A percentile compares a stretch with the other conserved stretches of the same genome.
Evolutionary conservation across 2,113 vertebrate genomes (phyloP).

Genomic region (Megalops atlanticus): DNA sequence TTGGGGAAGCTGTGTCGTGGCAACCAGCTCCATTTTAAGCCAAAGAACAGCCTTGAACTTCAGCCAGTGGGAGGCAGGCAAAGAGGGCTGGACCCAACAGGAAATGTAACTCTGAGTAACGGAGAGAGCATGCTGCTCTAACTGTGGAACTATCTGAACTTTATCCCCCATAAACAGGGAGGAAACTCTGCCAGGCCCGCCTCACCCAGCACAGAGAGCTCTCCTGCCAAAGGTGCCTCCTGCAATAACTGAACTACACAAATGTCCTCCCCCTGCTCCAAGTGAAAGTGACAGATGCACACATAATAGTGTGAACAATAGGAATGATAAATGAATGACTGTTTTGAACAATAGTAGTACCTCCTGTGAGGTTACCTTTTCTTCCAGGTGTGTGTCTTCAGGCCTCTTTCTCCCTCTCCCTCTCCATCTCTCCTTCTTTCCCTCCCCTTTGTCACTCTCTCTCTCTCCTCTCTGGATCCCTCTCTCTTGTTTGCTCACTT

Average conservation of each 20-base stretch:
- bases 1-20: background rate
- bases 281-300: background rate
- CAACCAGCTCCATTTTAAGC: background rate
- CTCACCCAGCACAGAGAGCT: background rate
- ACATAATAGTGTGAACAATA: background rate
- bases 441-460: no score
- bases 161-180: background rate
- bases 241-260: background rate
- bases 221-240: background rate
- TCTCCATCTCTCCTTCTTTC: no score
- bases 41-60: no score
- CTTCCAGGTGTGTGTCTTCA: background rate
- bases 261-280: background rate
- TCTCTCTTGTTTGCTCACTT: no score
- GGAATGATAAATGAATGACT: background rate
- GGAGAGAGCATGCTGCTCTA: background rate
- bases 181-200: background rate
- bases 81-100: background rate
- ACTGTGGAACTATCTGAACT: background rate
- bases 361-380: no score
- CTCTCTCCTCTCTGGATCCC: no score
- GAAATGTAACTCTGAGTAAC: background rate
- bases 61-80: background rate
- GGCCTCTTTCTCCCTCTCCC: no score
- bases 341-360: background rate